Conservation (phyloP, 2,797 vertebrate genomes). For the Lacerta agilis region DNA sequence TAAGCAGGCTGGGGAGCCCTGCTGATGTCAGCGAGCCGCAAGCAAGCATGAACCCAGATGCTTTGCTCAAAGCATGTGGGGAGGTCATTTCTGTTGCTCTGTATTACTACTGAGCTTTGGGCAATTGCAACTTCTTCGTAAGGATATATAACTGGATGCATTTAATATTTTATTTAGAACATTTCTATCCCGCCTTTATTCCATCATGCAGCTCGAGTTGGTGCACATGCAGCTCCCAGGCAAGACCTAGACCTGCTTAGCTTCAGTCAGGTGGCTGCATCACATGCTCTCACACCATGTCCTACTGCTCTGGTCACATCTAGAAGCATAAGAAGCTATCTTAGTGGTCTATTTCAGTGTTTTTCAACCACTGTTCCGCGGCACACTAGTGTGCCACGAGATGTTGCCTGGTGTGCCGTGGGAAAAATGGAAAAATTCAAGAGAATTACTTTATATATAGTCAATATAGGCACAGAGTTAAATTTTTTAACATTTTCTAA, state of each 20-base stretch:
- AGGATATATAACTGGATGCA: neutral
- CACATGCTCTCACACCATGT: neutral
- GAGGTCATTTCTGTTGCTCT: conserved; percentile 12
- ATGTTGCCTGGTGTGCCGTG: too few relatives aligned
- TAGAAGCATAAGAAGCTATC: too few relatives aligned
- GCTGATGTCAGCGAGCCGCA: rapidly evolving
- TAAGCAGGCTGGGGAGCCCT: neutral
- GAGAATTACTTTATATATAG: too few relatives aligned
- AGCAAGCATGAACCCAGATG: neutral
- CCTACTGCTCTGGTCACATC: neutral
- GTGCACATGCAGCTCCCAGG: too few relatives aligned
- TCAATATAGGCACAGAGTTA: too few relatives aligned
- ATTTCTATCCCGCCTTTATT: neutral
- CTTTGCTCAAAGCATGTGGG: neutral
- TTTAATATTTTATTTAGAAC: neutral
- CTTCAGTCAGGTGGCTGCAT: neutral
- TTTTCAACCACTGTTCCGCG: too few relatives aligned
- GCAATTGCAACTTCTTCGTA: neutral
- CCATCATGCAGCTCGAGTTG: neutral
- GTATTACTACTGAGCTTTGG: neutral
- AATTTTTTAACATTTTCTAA: too few relatives aligned
- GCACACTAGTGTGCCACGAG: too few relatives aligned
- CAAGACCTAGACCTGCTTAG: neutral
- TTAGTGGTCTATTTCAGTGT: too few relatives aligned
- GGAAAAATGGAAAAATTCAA: too few relatives aligned